Evolutionary conservation across 2,797 vertebrate species (phyloP), one percentile per base, ranked within the genome.

Genomic region (Xenentodon cancila): DNA sequence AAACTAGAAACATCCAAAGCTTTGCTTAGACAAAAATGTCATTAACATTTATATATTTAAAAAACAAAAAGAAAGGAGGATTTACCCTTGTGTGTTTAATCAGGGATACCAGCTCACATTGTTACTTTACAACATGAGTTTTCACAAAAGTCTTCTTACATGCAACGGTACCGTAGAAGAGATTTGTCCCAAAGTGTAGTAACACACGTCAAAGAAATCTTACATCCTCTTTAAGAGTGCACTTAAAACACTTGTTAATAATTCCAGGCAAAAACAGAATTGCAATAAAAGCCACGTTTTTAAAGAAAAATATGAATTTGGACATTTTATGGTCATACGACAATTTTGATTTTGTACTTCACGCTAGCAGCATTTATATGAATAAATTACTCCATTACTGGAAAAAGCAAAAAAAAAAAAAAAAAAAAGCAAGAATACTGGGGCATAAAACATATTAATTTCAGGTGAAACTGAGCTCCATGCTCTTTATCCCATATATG

Each of bases 301-400:
- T 46, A 53, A 63, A 1, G 59, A 68, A 42, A 75, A 76, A 76
- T 19, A 46, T 5, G 3, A 59, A 21, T 20, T 19, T 55, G 16
- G 45, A 50, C 61, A 50, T 53, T 7, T 44, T 44, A 40, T 21
- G 13, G 1, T 58, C 66, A 50, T 32, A 54, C 40, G 60, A 68
- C 44, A 61, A 52, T 52, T 64, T 13, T 25, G 17, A 61, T 58
- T 42, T 32, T 64, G 42, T 62, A 59, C 17, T 71, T 70, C 9
- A 59, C 51, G 12, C 53, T 70, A 84, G 75, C 84, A 90, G 82
- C 76, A 77, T 42, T 71, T 59, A 19, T 66, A 30, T 61, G 7
- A 84, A 86, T 84, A 82, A 83, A 84, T 82, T 75, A 80, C 43
- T 68, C 34, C 4, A 56, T 60, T 40, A 11, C 9, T 57, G 63